phyloP scores from a whole-genome alignment of 2,797 vertebrate species.

The Tokudaia muenninki region DNA sequence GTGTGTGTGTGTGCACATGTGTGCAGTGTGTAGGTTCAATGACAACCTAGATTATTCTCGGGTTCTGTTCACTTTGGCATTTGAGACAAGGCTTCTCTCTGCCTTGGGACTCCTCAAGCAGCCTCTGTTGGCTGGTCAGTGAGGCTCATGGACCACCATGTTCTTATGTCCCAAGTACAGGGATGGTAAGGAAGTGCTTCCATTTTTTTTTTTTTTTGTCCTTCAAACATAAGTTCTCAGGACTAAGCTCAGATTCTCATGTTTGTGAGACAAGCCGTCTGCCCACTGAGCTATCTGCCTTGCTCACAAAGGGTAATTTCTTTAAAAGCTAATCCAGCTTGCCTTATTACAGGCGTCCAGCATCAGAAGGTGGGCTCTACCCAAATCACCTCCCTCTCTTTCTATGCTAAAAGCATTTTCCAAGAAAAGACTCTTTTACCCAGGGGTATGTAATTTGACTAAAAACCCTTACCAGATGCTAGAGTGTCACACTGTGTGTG shows the following conservation, averaged over 20 bases:
- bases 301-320: constrained; percentile 1
- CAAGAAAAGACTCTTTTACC: not conserved
- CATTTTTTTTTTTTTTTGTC: not conserved
- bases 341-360: not conserved
- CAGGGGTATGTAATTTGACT: not conserved
- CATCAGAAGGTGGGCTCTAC: not conserved
- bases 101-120: not conserved
- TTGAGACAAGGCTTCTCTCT: not conserved
- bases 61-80: not conserved
- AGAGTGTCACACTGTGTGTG: not conserved
- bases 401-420: constrained; percentile 27
- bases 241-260: not conserved
- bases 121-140: not conserved
- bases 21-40: not conserved
- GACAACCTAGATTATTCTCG: not conserved
- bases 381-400: not conserved
- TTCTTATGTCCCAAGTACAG: too few species aligned
- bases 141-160: not conserved
- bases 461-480: not conserved
- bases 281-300: not conserved
- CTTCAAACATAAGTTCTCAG: not conserved
- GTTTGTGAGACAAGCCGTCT: not conserved
- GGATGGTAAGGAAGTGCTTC: not conserved
- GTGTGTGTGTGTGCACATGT: not conserved
- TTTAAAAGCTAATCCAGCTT: constrained; percentile 5